phyloP scores from a whole-genome alignment of 2,113 vertebrate genomes.

The Anas platyrhynchos region DNA sequence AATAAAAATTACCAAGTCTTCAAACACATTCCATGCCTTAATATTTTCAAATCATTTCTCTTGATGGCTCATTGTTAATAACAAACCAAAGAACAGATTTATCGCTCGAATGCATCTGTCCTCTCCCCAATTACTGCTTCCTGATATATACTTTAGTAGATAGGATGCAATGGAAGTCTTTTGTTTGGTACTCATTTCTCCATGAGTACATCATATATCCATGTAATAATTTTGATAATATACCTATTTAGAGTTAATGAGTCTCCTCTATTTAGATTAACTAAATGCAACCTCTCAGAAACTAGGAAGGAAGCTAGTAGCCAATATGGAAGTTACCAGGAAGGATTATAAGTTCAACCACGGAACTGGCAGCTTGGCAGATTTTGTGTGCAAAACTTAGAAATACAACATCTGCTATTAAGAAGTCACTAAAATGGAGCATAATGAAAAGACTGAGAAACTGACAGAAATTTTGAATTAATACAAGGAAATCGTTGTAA shows the following conservation, averaged over 20 bases:
- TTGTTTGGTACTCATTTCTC: neutral
- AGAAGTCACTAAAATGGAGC: neutral
- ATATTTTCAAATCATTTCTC: neutral
- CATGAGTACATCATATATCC: neutral
- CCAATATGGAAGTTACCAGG: neutral
- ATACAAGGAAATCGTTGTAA: neutral
- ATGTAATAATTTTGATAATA: neutral
- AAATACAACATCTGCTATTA: neutral
- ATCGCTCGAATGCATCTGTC: neutral
- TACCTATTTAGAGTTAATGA: neutral
- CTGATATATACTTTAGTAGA: neutral
- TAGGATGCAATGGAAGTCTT: neutral
- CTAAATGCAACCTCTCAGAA: neutral
- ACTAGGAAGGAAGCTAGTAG: neutral
- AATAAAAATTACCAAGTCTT: neutral
- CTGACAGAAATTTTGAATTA: neutral
- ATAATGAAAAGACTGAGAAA: neutral
- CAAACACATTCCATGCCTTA: neutral
- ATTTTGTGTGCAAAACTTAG: neutral
- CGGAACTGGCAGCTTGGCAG: neutral
- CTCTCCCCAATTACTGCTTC: neutral
- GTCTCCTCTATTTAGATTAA: neutral
- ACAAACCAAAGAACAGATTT: neutral
- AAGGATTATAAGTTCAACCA: neutral
- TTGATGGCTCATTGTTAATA: neutral